Conservation (phyloP, 1,140 invertebrate species). For the Drosophila parvula region DNA sequence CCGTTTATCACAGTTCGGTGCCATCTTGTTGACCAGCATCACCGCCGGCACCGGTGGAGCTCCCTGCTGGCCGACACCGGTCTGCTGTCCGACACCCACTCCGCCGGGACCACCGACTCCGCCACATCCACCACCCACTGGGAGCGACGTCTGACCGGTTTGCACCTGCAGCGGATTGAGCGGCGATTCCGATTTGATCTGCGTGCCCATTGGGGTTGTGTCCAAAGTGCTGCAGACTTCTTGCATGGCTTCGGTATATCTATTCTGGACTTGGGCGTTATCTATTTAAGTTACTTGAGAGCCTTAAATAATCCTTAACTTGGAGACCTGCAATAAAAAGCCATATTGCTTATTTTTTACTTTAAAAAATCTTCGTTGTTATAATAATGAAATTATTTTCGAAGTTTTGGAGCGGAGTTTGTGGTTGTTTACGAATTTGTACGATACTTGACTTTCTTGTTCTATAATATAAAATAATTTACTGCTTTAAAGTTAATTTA, state of each 20-base stretch:
- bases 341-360: background rate
- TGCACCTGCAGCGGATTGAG: conserved; percentile 79
- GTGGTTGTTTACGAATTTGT: no score
- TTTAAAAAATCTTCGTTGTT: no score
- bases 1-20: conserved; percentile 84
- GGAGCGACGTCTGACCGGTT: conserved; percentile 47
- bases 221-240: conserved; percentile 83
- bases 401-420: no score
- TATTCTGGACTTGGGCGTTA: conserved; percentile 8
- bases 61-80: conserved; percentile 55
- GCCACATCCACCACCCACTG: conserved; percentile 42
- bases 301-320: background rate
- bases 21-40: conserved; percentile 81
- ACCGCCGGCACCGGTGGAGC: conserved; percentile 62
- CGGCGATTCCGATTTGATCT: conserved; percentile 83
- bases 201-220: conserved; percentile 76
- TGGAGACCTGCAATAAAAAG: conserved; percentile 39
- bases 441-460: no score
- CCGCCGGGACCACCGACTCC: conserved; percentile 45
- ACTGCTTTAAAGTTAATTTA: no score
- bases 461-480: no score
- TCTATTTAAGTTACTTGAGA: background rate
- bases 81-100: conserved; percentile 35
- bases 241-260: conserved; percentile 74
- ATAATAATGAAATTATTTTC: background rate